Evolutionary conservation across 2,888 invertebrate species (phyloP).

Genomic region (Drosophila engyochracea): DNA sequence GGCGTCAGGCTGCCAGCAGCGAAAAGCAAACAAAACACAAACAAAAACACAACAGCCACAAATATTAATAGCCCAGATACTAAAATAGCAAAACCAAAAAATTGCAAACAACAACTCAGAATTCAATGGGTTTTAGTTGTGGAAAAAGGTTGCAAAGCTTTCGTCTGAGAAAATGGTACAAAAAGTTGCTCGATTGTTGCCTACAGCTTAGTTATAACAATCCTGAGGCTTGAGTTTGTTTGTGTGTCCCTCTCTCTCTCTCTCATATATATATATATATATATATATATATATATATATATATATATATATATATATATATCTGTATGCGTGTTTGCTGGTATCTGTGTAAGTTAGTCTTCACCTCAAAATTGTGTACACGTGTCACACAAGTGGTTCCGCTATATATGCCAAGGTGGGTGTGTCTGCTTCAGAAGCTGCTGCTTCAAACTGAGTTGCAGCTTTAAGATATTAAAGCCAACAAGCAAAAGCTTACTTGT

Average conservation of each 20-base stretch:
- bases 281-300: too few species aligned
- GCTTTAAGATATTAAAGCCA: slow-evolving; percentile 5
- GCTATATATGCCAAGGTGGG: slow-evolving; percentile 25
- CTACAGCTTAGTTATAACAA: slow-evolving; percentile 23
- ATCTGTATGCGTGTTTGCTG: slow-evolving; percentile 17
- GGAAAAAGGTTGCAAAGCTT: slow-evolving; percentile 38
- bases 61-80: slow-evolving; percentile 77
- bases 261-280: too few species aligned
- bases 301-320: too few species aligned
- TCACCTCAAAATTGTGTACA: slow-evolving; percentile 62
- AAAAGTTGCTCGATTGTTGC: not conserved
- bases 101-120: slow-evolving; percentile 50
- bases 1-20: slow-evolving; percentile 35
- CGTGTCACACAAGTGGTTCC: slow-evolving; percentile 45
- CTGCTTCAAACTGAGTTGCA: slow-evolving; percentile 5
- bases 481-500: not conserved
- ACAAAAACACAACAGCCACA: slow-evolving; percentile 53
- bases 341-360: slow-evolving; percentile 48
- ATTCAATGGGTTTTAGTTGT: slow-evolving; percentile 50
- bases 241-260: not conserved
- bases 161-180: slow-evolving; percentile 2
- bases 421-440: not conserved
- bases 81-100: slow-evolving; percentile 62
- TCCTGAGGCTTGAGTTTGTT: slow-evolving; percentile 16
- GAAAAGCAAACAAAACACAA: slow-evolving; percentile 42